Evolutionary conservation across 2,888 invertebrate genomes (phyloP), one percentile per base, ranked within the genome.

Genomic region (Acutogordius australiensis): DNA sequence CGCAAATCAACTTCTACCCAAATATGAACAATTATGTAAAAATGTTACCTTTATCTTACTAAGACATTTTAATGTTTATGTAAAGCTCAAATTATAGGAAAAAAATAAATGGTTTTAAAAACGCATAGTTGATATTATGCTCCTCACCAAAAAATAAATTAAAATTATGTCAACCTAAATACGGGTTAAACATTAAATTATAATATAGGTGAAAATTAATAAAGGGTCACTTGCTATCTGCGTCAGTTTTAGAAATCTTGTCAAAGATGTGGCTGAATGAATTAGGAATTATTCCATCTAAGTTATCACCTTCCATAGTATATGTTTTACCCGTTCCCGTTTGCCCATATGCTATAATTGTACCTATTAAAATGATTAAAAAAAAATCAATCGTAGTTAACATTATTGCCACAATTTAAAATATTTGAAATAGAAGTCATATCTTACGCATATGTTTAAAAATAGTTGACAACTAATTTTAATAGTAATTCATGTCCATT

Each of bases 301-400:
- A 81, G 68, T 90, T 85, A 57, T 27, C 79, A 4, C 88, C 88
- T 64, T 84, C 82, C 90, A 97, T 94, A 0, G 94, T 94, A 68
- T 83, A 88, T 0, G 94, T 97, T 73, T 97, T 97, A 2, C 94
- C 94, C 1, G 76, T 75, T 2, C 76, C 75, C 1, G 76, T 76
- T 65, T 76, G 76, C 1, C 76, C 76, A 68, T 76, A 75, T 1
- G 74, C 74, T 63, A 8, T 65, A 63, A 56, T 51, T n/a, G 51
- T 51, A n/a, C 51, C 51, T 51, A 37, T 37, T 37, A 13, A 37
- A 37, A 37, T 13, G 18, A 13, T 13, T 37, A 18, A 37, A 37
- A 37, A 13, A 8, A 13, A 18, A 13, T 37, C 18, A 37, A 13
- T 37, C 8, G 37, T 8, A 37, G 18, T 13, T 37, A n/a, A n/a